Evolutionary conservation across 1,140 invertebrate species (phyloP), one percentile per base, ranked within the genome.

Genomic region (Drosophila murphyi): DNA sequence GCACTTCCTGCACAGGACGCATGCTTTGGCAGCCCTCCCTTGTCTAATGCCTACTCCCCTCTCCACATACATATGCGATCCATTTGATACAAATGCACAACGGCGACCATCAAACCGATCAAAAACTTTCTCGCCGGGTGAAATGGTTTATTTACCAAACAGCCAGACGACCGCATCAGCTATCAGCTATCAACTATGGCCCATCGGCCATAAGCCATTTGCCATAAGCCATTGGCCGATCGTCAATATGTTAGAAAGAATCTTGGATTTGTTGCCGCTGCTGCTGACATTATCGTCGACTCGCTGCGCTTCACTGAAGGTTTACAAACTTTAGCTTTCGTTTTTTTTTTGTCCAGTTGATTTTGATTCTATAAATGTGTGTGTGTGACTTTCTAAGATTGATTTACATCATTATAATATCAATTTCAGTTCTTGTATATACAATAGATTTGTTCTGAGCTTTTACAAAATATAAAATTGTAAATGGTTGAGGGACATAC

Each of bases 281-380:
- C 28, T 50, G 48, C 2, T 39, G 56, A 20, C 2, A 28, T 35
- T 55, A 29, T 10, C n/a, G 35, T 3, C 59, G 12, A 35, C 43
- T 62, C 12, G 59, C 47, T 41, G 34, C 67, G 60, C 60, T 55
- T 7, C 6, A 28, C 32, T 54, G 60, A 59, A 65, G 80, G 80
- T 78, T 74, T 82, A 78, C 69, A 69, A 82, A 78, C 71, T 75
- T 59, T 54, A 75, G 80, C 80, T 82, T 82, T 82, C 80, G 80
- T 82, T 82, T 82, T 81, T 81, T 12, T 81, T 76, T 78, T 50
- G 45, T 43, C 75, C 80, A 81, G 79, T 78, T 81, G 78, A 81
- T 81, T 72, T 61, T 65, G 78, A 73, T 81, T 76, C 76, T 71
- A 29, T 60, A 55, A n/a, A 39, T 39, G 5, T 48, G 7, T 34